These are phyloP conservation scores for Pristiophorus japonicus DNA, from an alignment of 2,113 vertebrate species.

Conservation along the genomic window DNA sequence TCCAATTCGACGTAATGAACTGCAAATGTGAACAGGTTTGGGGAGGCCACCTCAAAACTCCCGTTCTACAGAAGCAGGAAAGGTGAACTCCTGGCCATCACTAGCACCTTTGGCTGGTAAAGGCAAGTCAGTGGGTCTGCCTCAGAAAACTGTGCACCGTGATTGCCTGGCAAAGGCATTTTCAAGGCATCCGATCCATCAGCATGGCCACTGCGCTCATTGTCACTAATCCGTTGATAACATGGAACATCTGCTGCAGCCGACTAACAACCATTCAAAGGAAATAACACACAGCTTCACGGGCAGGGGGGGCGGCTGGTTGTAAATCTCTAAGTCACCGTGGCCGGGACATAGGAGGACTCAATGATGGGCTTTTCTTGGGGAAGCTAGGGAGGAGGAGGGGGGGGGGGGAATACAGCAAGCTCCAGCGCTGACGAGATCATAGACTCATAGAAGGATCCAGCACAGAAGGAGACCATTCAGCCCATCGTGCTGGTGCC, in stretches of 20 bases:
- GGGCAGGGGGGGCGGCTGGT: background rate
- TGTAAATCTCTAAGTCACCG: background rate
- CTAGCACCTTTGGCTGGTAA: background rate
- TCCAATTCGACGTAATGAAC: constrained; percentile 58
- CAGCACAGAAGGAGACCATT: too few relatives aligned
- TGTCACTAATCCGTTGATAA: background rate
- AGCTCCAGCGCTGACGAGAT: background rate
- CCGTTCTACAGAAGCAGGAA: constrained; percentile 41
- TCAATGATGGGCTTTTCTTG: background rate
- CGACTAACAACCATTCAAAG: background rate
- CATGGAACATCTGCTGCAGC: background rate
- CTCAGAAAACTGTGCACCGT: background rate
- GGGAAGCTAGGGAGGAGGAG: too few relatives aligned
- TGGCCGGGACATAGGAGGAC: background rate
- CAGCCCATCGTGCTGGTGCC: too few relatives aligned
- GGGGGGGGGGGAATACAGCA: background rate
- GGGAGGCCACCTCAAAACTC: constrained; percentile 47
- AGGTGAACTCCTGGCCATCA: background rate
- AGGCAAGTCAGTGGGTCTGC: background rate
- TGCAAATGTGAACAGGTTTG: constrained; percentile 47
- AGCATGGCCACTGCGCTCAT: background rate
- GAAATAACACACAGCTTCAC: background rate
- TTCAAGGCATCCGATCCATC: background rate
- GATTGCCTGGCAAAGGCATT: background rate
- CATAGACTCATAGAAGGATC: background rate